A percentile compares a stretch with the other conserved stretches of the same genome.
Evolutionary conservation across 2,888 invertebrate species (phyloP).

Genomic region (Penaeus monodon): DNA sequence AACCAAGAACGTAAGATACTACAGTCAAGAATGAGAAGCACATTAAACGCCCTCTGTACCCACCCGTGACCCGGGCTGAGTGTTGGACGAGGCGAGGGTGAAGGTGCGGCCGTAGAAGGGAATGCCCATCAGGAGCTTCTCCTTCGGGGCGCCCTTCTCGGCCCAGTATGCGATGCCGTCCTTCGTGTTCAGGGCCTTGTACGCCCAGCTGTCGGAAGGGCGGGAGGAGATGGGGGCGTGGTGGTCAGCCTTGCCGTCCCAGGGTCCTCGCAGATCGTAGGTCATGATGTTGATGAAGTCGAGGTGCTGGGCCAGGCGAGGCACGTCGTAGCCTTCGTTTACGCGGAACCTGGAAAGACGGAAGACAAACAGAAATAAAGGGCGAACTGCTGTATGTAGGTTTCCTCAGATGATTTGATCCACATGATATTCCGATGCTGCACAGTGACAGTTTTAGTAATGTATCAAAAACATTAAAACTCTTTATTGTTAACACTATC

Average conservation of each 20-base stretch:
- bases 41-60: background rate
- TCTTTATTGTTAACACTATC: background rate
- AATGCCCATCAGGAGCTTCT: conserved; percentile 87
- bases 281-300: conserved; percentile 81
- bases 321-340: conserved; percentile 78
- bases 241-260: conserved; percentile 71
- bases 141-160: conserved; percentile 82
- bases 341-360: conserved; percentile 69
- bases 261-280: conserved; percentile 75
- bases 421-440: no score
- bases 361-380: background rate
- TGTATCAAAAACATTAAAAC: background rate
- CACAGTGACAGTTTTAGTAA: no score
- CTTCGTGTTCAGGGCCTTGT: conserved; percentile 71
- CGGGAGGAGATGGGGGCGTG: conserved; percentile 73
- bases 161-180: conserved; percentile 87
- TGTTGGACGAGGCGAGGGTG: conserved; percentile 75
- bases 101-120: conserved; percentile 92
- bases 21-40: background rate
- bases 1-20: background rate
- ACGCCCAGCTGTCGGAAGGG: conserved; percentile 70
- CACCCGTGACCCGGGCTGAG: conserved; percentile 74
- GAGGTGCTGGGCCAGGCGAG: conserved; percentile 74
- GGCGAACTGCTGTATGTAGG: no score
- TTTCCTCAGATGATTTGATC: no score